phyloP scores from a whole-genome alignment of 2,888 invertebrate species.

The Panzeria rudis region DNA sequence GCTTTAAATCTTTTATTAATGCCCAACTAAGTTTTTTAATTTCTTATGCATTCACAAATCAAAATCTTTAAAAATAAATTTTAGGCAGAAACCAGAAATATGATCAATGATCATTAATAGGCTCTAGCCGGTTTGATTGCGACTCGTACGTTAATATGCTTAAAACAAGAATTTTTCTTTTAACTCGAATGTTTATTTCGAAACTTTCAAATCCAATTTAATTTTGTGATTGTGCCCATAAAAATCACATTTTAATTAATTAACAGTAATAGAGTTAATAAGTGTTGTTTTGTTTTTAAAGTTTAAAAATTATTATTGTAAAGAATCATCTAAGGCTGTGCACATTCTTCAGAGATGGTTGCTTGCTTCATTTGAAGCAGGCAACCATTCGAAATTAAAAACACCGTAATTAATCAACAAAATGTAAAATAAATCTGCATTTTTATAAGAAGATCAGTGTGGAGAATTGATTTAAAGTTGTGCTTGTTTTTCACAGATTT shows the following conservation, averaged over 20 bases:
- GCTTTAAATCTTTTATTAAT: too few species aligned
- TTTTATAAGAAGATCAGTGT: slow-evolving; percentile 37
- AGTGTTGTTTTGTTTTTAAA: slow-evolving; percentile 37
- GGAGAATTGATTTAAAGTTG: slow-evolving; percentile 31
- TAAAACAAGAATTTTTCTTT: neutral
- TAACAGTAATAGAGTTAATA: slow-evolving; percentile 66
- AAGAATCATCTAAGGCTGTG: neutral
- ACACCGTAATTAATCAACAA: slow-evolving; percentile 61
- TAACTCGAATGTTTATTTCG: neutral
- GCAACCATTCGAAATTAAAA: too few species aligned
- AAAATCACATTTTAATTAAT: slow-evolving; percentile 56
- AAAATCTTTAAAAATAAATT: too few species aligned
- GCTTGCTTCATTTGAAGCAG: too few species aligned
- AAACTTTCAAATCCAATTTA: neutral
- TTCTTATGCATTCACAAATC: neutral
- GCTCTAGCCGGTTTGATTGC: too few species aligned
- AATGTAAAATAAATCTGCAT: slow-evolving; percentile 56
- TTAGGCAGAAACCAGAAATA: neutral
- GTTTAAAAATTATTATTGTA: neutral
- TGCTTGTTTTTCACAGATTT: slow-evolving; percentile 10
- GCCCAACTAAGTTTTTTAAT: neutral
- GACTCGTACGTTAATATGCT: too few species aligned
- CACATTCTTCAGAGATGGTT: neutral
- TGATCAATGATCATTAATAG: neutral
- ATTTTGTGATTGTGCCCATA: too few species aligned